Evolutionary conservation across 1,140 invertebrate species (phyloP), one percentile per base, ranked within the genome.

Genomic region (Drosophila guanche): DNA sequence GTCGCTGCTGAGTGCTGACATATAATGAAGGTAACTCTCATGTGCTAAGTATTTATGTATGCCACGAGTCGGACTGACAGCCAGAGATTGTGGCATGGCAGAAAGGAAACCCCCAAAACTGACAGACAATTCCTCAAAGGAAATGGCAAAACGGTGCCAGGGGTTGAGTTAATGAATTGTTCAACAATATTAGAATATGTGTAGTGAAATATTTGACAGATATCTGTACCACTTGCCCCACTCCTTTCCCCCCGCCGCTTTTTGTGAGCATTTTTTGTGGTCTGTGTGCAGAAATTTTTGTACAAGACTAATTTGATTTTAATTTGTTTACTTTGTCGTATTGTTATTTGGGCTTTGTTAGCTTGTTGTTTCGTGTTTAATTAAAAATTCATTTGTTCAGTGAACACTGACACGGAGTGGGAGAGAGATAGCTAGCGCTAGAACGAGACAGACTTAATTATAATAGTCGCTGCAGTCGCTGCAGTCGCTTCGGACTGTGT

Each of bases 291-390:
- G 68, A 65, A 48, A 68, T 47, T 6, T 33, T 51, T 37, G 51
- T 53, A 53, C 25, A 66, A 43, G 69, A 73, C 58, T 79, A 79
- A 83, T 84, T 75, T 84, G 79, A 69, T 75, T 83, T 83, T 84
- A 73, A 83, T 79, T 84, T 84, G 79, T 66, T 84, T 83, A 84
- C 72, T 67, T 60, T 74, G 52, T 55, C 57, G 69, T 67, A 60
- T 81, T 80, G 66, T 76, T 66, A 56, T 65, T 58, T 67, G 47
- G 51, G 59, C 70, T 69, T 69, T 71, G 68, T 75, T 79, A 62
- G 29, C 10, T 25, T 27, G 41, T 40, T 62, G 40, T 54, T 72
- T 61, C 69, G 68, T 69, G 65, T 72, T 72, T 72, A 72, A 72
- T 72, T 72, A 72, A 72, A 72, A 72, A 67, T 74, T 53, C 75